A percentile compares a stretch with the other conserved stretches of the same genome.
phyloP scores from a whole-genome alignment of 2,888 invertebrate genomes.

The Oscheius sp. region DNA sequence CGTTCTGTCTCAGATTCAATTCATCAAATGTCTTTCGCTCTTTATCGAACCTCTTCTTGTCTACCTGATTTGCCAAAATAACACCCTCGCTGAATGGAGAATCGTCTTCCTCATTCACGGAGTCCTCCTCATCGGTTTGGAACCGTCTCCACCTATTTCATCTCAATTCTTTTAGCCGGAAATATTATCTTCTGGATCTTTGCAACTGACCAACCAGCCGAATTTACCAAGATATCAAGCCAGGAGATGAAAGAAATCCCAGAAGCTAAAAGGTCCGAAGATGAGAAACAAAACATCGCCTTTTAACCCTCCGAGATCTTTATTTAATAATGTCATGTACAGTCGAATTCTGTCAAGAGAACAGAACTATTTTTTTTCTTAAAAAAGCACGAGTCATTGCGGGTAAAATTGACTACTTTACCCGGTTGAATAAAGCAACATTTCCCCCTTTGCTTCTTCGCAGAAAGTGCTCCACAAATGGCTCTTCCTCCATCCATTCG shows the following conservation, averaged over 20 bases:
- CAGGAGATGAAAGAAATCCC: constrained; percentile 45
- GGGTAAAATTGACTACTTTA: background rate
- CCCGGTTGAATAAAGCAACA: background rate
- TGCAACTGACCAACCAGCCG: constrained; percentile 64
- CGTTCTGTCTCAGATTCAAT: constrained; percentile 66
- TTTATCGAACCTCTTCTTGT: constrained; percentile 65
- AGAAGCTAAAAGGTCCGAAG: constrained; percentile 44
- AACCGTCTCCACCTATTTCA: background rate
- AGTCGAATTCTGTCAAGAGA: background rate
- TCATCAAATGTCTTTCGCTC: constrained; percentile 64
- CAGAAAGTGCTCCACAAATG: too few relatives aligned
- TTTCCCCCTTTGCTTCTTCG: background rate
- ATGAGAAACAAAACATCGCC: constrained; percentile 1
- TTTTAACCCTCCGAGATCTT: background rate
- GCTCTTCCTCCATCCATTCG: background rate
- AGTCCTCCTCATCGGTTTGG: constrained; percentile 46
- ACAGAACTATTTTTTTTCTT: background rate
- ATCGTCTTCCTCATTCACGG: constrained; percentile 60
- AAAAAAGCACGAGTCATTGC: background rate
- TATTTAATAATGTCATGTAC: background rate
- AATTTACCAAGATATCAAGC: constrained; percentile 52
- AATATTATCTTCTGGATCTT: constrained; percentile 62
- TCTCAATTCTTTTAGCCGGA: constrained; percentile 35
- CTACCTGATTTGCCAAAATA: constrained; percentile 50
- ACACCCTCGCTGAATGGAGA: constrained; percentile 59